phyloP scores from a whole-genome alignment of 2,888 invertebrate genomes.

The Dugesia japonica region DNA sequence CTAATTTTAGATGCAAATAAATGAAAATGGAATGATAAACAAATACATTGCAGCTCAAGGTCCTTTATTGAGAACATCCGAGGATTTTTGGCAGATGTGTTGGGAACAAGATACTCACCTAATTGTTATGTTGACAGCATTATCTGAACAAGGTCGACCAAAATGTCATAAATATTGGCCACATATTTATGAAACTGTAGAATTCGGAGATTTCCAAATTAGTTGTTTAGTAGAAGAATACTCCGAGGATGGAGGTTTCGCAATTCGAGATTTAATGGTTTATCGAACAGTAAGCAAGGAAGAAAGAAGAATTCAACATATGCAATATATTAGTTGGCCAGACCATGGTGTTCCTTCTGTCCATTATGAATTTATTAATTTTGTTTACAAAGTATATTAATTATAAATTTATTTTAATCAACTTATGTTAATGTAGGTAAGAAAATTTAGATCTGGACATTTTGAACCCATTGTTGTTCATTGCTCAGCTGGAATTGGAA shows the following conservation, averaged over 20 bases:
- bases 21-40: constrained; percentile 70
- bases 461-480: constrained; percentile 74
- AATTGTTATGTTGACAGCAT: constrained; percentile 91
- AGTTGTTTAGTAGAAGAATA: constrained; percentile 63
- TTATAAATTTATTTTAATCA: constrained; percentile 36
- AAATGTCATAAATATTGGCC: constrained; percentile 99
- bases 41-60: constrained; percentile 95
- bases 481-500: constrained; percentile 70
- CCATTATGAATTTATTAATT: constrained; percentile 70
- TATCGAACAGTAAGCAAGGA: constrained; percentile 51
- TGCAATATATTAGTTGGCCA: constrained; percentile 77
- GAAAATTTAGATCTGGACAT: constrained; percentile 44
- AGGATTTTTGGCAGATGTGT: constrained; percentile 69
- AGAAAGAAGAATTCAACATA: constrained; percentile 71
- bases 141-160: constrained; percentile 69
- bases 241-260: constrained; percentile 1
- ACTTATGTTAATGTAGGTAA: constrained; percentile 39
- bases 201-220: constrained; percentile 53
- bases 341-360: constrained; percentile 96
- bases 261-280: constrained; percentile 31
- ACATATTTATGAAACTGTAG: constrained; percentile 57
- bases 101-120: constrained; percentile 77
- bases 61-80: constrained; percentile 73
- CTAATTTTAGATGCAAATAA: constrained; percentile 80
- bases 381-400: constrained; percentile 61